Conservation (phyloP, 2,113 vertebrate genomes). For the Paramormyrops kingsleyae region DNA sequence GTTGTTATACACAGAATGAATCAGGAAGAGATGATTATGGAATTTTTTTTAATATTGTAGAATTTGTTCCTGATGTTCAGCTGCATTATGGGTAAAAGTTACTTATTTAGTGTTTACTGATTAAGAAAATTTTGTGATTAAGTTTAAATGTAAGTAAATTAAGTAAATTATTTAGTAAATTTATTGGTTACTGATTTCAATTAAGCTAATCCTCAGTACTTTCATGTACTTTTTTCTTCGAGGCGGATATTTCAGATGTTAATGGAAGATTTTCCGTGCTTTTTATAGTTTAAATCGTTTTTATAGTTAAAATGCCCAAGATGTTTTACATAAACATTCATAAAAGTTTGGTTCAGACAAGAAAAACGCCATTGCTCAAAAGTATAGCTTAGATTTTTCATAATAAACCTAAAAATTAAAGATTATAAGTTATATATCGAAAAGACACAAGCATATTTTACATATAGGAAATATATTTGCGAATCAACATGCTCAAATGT, state of each 20-base stretch:
- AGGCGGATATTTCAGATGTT: constrained; percentile 57
- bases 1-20: background rate
- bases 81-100: background rate
- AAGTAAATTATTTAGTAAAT: too few relatives aligned
- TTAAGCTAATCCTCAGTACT: constrained; percentile 35
- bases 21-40: background rate
- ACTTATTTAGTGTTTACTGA: background rate
- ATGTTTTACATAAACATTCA: constrained; percentile 13
- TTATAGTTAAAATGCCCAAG: constrained; percentile 26
- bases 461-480: background rate
- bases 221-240: constrained; percentile 53
- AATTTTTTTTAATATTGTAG: background rate
- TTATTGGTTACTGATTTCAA: too few relatives aligned
- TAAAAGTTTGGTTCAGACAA: background rate
- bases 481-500: background rate
- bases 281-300: constrained; percentile 22
- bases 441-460: background rate
- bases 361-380: background rate
- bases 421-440: background rate
- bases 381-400: background rate
- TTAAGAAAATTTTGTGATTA: too few relatives aligned
- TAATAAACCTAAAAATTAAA: background rate
- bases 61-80: background rate
- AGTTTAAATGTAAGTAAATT: too few relatives aligned
- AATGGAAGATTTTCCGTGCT: constrained; percentile 38